Base-by-base conservation (phyloP, 53 echinoderm and acorn worm genomes). In the Apostichopus leukothele region DNA sequence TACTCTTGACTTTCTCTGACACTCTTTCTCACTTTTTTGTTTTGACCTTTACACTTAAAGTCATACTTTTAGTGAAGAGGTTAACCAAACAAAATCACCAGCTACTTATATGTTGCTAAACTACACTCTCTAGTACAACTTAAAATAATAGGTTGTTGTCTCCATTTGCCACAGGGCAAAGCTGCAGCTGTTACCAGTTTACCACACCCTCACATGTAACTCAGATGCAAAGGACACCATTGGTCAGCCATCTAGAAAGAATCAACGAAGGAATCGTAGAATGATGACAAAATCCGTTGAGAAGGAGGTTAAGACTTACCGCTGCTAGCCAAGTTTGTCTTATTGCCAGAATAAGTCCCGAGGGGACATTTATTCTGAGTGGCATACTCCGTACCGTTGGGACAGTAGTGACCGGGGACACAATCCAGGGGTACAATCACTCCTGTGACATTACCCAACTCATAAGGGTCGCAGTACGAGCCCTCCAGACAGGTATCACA, bases 401-500 rank as follows among this genome's bases (percentile, higher is more conserved):
- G 97, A 67, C 97, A 97, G 83, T 91, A 97, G 87, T 97, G 97
- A 27, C 97, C 97, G 3, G 90, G 90, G 74, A 97, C 94, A 68
- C 97, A 97, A 50, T 97, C 97, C 23, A 74, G 89, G n/a, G 97
- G 97, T 9, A 92, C 92, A 16, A 97, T 97, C 60, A 97, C 86
- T 0, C 97, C 97, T 0, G 97, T 97, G 50, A 97, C 97, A 39
- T 97, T 97, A 76, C 86, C 86, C 12, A 97, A 90, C 92, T 97
- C 97, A 75, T 89, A 95, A 27, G 97, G 95, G 91, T 97, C 97
- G 86, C 97, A 97, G 86, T 97, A 97, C n/a, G 93, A 79, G 60
- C 97, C 95, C 57, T 90, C 88, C 7, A 91, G 97, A 74, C 97
- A 97, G 51, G 81, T 13, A 57, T 94, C 94, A 89, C 97, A 97